Base-by-base conservation (phyloP, 2,797 vertebrate genomes). In the Threskiornis aethiopicus region DNA sequence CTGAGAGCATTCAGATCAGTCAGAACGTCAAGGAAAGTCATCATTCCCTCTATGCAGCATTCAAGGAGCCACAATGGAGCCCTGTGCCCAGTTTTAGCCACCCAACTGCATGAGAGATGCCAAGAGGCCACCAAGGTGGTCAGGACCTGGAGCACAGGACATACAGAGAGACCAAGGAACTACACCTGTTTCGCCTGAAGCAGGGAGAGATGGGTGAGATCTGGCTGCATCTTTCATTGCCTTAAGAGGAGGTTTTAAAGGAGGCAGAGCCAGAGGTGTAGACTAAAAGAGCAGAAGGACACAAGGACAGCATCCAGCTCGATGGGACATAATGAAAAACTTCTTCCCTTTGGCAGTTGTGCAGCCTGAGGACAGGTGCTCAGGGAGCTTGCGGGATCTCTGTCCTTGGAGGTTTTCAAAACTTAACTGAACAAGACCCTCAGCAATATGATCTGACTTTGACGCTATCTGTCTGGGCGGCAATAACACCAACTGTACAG, bases 1-100 rank as follows among this genome's bases (percentile, higher is more conserved):
- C n/a, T n/a, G n/a, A n/a, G n/a, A n/a, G n/a, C n/a, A n/a, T n/a
- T n/a, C n/a, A n/a, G n/a, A n/a, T n/a, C n/a, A n/a, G n/a, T n/a
- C 1, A 1, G 13, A 17, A 41, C 1, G 2, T 9, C 61, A 47
- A 42, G 61, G 77, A n/a, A 64, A 44, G 11, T 8, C 1, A 0
- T 59, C 5, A 10, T 39, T 29, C 35, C 37, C 35, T 41, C 33
- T 64, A 3, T 35, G 59, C 18, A 33, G 46, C 41, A 7, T 39
- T 25, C 51, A 29, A 24, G 54, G 65, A 78, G 54, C 22, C 42
- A 41, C 49, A 58, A 10, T 1, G 0, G 37, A 85, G 24, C 12
- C 20, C 33, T 33, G 25, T 26, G 78, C 7, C 47, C 22, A 28
- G 9, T 58, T 89, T 51, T 73, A 66, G 58, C 54, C 28, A 11